A percentile compares a stretch with the other conserved stretches of the same genome.
Evolutionary conservation across 2,888 invertebrate species (phyloP).

Genomic region (Dione juno): DNA sequence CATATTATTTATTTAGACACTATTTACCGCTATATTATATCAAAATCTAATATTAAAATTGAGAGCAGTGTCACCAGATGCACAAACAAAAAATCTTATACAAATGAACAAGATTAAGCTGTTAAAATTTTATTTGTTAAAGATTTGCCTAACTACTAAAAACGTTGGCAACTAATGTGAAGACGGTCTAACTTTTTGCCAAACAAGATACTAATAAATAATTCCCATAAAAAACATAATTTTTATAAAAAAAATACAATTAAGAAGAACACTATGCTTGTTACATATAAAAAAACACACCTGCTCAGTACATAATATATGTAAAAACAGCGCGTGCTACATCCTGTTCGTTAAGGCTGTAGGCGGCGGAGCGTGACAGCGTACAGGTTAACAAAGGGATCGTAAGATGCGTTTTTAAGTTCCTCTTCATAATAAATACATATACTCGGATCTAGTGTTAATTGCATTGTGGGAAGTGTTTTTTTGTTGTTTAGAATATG

Average conservation of each 20-base stretch:
- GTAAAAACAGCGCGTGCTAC: conserved; percentile 46
- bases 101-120: too few species aligned
- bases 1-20: too few species aligned
- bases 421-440: neutral
- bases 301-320: conserved; percentile 1
- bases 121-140: too few species aligned
- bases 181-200: too few species aligned
- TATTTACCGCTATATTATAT: too few species aligned
- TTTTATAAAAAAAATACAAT: neutral
- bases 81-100: too few species aligned
- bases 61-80: too few species aligned
- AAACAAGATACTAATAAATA: neutral
- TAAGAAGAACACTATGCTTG: neutral
- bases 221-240: neutral
- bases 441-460: neutral
- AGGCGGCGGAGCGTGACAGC: conserved; percentile 43
- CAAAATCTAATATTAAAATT: too few species aligned
- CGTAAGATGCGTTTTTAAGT: conserved; percentile 28
- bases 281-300: neutral
- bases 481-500: neutral
- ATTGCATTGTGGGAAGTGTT: neutral
- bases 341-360: conserved; percentile 48
- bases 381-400: conserved; percentile 36
- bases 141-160: too few species aligned
- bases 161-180: too few species aligned